Conservation (phyloP, 2,797 vertebrate genomes). For the Enteromius radiatus region DNA sequence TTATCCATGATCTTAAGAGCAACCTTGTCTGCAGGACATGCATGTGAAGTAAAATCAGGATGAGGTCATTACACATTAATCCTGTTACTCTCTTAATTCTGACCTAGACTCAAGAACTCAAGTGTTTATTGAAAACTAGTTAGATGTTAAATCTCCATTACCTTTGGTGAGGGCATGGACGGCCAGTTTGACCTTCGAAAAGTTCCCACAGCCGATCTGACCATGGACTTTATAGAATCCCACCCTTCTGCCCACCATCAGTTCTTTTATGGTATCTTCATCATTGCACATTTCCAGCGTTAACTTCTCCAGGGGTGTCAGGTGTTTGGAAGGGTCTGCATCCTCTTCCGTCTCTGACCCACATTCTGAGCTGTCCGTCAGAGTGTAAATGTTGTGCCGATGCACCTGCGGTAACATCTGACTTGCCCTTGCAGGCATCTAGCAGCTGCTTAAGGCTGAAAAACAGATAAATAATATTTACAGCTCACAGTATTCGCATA, state of each 20-base stretch:
- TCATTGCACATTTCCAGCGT: constrained; percentile 88
- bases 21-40: constrained; percentile 86
- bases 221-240: constrained; percentile 93
- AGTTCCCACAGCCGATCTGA: constrained; percentile 93
- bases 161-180: constrained; percentile 93
- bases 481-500: neutral
- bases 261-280: constrained; percentile 87
- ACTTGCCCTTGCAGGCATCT: constrained; percentile 80
- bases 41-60: neutral
- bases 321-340: constrained; percentile 60
- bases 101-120: constrained; percentile 69
- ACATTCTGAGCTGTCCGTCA: constrained; percentile 79
- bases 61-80: constrained; percentile 25
- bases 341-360: constrained; percentile 66
- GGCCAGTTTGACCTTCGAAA: constrained; percentile 94
- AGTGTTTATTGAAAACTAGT: neutral
- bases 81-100: constrained; percentile 27
- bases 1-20: constrained; percentile 96
- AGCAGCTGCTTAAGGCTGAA: constrained; percentile 61
- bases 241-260: constrained; percentile 89
- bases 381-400: constrained; percentile 78
- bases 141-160: constrained; percentile 62
- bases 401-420: constrained; percentile 67
- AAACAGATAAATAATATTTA: neutral
- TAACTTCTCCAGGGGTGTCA: constrained; percentile 89